phyloP scores from a whole-genome alignment of 2,797 vertebrate species.

The Thripadectes ignobilis region DNA sequence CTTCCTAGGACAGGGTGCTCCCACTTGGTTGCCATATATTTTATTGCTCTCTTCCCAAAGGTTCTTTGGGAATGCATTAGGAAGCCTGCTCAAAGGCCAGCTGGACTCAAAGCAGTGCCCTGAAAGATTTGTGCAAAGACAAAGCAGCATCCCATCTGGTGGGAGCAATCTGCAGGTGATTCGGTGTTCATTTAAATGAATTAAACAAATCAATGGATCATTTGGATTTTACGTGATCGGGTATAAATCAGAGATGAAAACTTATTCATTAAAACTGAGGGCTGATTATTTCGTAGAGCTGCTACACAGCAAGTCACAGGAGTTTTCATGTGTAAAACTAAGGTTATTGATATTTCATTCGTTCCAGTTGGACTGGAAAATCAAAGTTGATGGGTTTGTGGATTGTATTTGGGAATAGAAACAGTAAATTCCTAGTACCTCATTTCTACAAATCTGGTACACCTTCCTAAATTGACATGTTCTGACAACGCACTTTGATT shows the following conservation, averaged over 20 bases:
- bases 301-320: neutral
- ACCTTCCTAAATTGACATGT: neutral
- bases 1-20: neutral
- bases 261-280: neutral
- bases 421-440: neutral
- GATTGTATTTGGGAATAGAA: neutral
- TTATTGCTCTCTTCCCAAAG: neutral
- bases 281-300: neutral
- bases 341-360: neutral
- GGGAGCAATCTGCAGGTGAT: neutral
- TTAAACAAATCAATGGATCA: neutral
- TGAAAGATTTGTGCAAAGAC: neutral
- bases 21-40: neutral
- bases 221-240: neutral
- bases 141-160: neutral
- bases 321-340: neutral
- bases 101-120: neutral
- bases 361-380: neutral
- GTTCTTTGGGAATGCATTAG: neutral
- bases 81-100: neutral
- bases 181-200: neutral
- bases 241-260: neutral
- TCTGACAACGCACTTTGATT: conserved; percentile 7
- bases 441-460: neutral
- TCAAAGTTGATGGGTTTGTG: neutral